Base-by-base conservation (phyloP, 1,140 invertebrate genomes). In the Melipona quadrifasciata region DNA sequence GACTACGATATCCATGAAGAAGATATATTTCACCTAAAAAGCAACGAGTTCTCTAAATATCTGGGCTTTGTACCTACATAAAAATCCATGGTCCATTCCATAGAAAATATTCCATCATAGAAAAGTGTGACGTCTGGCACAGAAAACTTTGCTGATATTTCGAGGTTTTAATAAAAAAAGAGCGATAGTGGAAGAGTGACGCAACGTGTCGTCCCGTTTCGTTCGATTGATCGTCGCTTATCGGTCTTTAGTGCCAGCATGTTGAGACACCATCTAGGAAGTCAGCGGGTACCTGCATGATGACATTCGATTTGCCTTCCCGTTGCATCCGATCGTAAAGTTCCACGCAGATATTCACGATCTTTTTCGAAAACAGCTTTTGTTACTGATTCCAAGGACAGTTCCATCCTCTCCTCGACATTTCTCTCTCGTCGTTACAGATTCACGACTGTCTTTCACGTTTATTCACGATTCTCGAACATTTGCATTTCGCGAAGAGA, bases 241-340 rank as follows among this genome's bases (percentile, higher is more conserved):
- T 89, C 88, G 67, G 31, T 2, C 24, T 53, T 47, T 68, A n/a
- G 55, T 34, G 64, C 87, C 88, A 86, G 84, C 88, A 88, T 89
- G 57, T 17, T 64, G 61, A 67, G 67, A 64, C 68, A 53, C 34
- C n/a, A 68, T 74, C 67, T 85, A 79, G 86, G 84, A 88, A 84
- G 68, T 65, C 87, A 88, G 84, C 88, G 88, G 88, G 88, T 89
- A 89, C 88, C 88, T 88, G 88, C 88, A 89, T 89, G 80, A 68
- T 76, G 75, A 58, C 72, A 51, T 82, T 64, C 57, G 72, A 75
- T 83, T 86, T 64, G 75, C 65, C 71, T 88, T 82, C 71, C 80
- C 80, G 75, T 80, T 85, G 58, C 65, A 64, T 78, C 27, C 58
- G 77, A 86, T 82, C 87, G 84, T 82, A 73, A 85, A 85, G 21